Evolutionary conservation across 2,888 invertebrate genomes (phyloP).

Genomic region (Acanthosepion pharaonis): DNA sequence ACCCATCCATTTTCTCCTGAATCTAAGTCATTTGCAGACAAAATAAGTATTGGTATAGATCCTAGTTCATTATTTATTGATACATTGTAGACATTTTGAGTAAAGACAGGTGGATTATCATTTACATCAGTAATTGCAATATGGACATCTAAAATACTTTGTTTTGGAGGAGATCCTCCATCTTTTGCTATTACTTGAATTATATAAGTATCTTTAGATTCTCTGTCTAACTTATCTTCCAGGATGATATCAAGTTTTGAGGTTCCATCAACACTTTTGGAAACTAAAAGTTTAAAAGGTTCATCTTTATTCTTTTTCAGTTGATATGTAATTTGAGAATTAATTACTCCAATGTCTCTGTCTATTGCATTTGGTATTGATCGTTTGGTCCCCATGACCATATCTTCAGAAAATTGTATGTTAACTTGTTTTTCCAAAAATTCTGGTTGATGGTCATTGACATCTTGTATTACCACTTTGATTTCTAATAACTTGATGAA

Average conservation of each 20-base stretch:
- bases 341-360: background rate
- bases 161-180: conserved; percentile 33
- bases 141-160: background rate
- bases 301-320: conserved; percentile 33
- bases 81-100: background rate
- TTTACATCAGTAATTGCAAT: background rate
- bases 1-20: conserved; percentile 1
- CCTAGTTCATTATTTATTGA: background rate
- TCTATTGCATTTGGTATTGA: background rate
- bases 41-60: conserved; percentile 4
- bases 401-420: background rate
- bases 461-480: background rate
- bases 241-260: background rate
- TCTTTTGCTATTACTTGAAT: conserved; percentile 8
- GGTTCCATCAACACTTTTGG: background rate
- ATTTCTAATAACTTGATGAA: background rate
- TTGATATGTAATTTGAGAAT: background rate
- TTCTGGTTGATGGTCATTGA: conserved; percentile 20
- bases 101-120: background rate
- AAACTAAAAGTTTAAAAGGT: background rate
- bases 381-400: background rate
- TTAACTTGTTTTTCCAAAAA: conserved; percentile 11
- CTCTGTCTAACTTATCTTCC: background rate
- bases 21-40: background rate
- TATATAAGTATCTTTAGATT: background rate